Conservation (phyloP, 2,888 invertebrate species). For the Cancer borealis region DNA sequence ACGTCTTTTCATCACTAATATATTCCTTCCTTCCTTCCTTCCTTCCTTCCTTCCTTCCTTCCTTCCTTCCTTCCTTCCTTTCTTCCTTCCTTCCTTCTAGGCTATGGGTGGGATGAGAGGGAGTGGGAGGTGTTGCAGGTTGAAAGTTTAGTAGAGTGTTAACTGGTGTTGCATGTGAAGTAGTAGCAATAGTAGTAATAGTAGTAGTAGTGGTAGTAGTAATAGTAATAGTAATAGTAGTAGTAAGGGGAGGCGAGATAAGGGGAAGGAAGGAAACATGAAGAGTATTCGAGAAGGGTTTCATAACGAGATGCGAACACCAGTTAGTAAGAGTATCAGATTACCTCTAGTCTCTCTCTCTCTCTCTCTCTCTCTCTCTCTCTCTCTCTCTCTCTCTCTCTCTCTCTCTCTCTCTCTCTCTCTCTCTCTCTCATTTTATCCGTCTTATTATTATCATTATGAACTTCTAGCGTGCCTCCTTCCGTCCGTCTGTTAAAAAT, state of each 20-base stretch:
- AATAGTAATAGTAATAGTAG: not conserved
- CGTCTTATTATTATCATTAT: not conserved
- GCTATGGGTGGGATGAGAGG: not conserved
- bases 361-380: not conserved
- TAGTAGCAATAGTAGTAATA: not conserved
- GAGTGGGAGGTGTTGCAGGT: not conserved
- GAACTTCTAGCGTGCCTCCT: not conserved
- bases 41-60: not conserved
- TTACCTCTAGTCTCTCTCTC: not conserved
- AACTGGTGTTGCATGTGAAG: constrained; percentile 4
- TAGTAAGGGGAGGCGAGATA: not conserved
- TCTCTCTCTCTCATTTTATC: not conserved
- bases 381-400: not conserved
- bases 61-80: not conserved
- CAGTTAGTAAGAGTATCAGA: not conserved
- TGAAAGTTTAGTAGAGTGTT: not conserved
- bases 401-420: not conserved
- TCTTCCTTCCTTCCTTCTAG: no score
- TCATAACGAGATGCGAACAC: not conserved
- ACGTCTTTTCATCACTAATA: not conserved
- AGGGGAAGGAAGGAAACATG: not conserved
- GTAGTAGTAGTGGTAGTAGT: no score
- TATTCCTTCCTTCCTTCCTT: not conserved
- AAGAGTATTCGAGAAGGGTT: not conserved
- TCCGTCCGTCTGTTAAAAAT: not conserved